phyloP scores from a whole-genome alignment of 2,797 vertebrate species.

The Poeciliopsis turneri region DNA sequence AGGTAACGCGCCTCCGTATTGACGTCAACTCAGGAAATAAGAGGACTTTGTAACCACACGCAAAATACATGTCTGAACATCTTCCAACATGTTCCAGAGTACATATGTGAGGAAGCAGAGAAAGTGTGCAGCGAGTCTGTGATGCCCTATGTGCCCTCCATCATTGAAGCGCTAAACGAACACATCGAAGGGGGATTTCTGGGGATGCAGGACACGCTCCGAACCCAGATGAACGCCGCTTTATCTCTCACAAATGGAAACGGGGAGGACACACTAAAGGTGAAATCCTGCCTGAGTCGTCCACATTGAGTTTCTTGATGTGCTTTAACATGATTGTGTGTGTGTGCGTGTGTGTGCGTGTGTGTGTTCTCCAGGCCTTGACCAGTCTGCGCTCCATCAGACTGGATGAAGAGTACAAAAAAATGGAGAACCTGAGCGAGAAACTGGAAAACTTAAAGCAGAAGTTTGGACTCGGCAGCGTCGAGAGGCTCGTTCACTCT shows the following conservation, averaged over 20 bases:
- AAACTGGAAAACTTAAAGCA: conserved; percentile 39
- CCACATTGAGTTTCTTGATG: neutral
- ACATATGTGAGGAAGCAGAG: conserved; percentile 79
- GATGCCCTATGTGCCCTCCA: conserved; percentile 85
- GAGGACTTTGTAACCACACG: too few relatives aligned
- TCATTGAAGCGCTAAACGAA: conserved; percentile 88
- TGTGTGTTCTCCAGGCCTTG: conserved; percentile 43
- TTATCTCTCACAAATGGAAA: conserved; percentile 47
- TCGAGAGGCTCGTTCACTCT: conserved; percentile 54
- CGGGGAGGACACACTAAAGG: conserved; percentile 58
- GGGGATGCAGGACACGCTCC: conserved; percentile 58
- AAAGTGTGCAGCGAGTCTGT: conserved; percentile 81
- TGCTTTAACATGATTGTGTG: conserved; percentile 7
- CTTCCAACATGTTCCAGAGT: conserved; percentile 58
- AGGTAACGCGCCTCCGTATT: conserved; percentile 68
- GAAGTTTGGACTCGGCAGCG: conserved; percentile 56
- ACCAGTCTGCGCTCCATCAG: conserved; percentile 41
- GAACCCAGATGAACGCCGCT: conserved; percentile 57
- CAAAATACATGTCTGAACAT: neutral
- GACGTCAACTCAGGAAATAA: neutral
- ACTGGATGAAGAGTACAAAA: conserved; percentile 53
- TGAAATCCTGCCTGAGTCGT: conserved; percentile 13
- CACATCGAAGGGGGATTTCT: conserved; percentile 82
- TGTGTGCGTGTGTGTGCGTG: neutral
- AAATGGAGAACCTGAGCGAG: conserved; percentile 52